These are phyloP conservation scores for Fulmarus glacialis DNA, from an alignment of 2,113 vertebrate species.

Conservation along the genomic window DNA sequence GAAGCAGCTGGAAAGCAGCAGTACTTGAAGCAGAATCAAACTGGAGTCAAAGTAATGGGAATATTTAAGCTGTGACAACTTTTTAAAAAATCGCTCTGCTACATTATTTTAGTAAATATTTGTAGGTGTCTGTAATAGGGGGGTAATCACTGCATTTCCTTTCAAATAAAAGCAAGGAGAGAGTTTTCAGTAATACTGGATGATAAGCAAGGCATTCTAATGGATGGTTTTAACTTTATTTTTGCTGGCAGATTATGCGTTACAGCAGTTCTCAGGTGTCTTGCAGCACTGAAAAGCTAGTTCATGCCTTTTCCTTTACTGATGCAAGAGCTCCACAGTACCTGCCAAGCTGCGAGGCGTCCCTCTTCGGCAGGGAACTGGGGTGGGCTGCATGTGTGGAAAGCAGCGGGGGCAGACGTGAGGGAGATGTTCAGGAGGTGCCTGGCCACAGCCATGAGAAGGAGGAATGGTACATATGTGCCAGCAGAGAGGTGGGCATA, in stretches of 20 bases:
- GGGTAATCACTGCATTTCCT: slow-evolving; percentile 17
- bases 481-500: neutral
- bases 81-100: neutral
- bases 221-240: neutral
- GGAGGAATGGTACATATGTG: accelerated
- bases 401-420: neutral
- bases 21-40: neutral
- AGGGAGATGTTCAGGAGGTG: neutral
- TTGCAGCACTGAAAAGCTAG: neutral
- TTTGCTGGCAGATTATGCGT: neutral
- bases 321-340: neutral
- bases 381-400: neutral
- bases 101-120: slow-evolving; percentile 53
- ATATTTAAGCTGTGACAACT: slow-evolving; percentile 17
- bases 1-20: neutral
- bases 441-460: neutral
- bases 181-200: neutral
- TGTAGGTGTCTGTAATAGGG: slow-evolving; percentile 22
- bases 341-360: neutral
- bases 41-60: neutral
- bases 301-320: neutral
- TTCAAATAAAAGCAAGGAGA: neutral
- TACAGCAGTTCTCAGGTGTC: neutral
- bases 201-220: slow-evolving; percentile 9
- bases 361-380: neutral